Evolutionary conservation across 2,888 invertebrate species (phyloP).

Genomic region (Eugnorisma glareosa): DNA sequence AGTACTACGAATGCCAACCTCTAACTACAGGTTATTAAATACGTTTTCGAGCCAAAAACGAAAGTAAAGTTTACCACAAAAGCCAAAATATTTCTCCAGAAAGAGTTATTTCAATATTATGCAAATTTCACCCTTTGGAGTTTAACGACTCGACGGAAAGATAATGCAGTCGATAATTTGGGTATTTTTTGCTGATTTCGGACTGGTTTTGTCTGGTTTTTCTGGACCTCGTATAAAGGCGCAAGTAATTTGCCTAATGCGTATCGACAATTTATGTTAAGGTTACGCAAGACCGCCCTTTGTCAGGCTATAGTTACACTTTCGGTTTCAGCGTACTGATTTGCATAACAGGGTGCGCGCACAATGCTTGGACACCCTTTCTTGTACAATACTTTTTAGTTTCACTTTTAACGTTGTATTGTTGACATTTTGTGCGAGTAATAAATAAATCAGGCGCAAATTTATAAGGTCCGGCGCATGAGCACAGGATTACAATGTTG

Average conservation of each 20-base stretch:
- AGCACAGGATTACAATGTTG: conserved; percentile 82
- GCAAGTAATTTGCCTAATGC: conserved; percentile 86
- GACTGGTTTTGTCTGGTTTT: conserved; percentile 78
- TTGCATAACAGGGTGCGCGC: conserved; percentile 86
- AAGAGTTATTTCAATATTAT: conserved; percentile 80
- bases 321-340: conserved; percentile 89
- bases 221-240: conserved; percentile 76
- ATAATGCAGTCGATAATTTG: conserved; percentile 79
- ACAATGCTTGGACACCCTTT: conserved; percentile 87
- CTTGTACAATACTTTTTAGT: conserved; percentile 84
- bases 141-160: conserved; percentile 68
- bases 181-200: conserved; percentile 76
- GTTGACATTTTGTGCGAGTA: conserved; percentile 87
- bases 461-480: conserved; percentile 84
- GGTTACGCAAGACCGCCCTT: conserved; percentile 83
- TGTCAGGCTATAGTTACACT: conserved; percentile 80
- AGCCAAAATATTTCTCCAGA: conserved; percentile 85
- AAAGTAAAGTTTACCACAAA: conserved; percentile 87
- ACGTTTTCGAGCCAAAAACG: conserved; percentile 73
- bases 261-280: conserved; percentile 88
- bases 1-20: conserved; percentile 68
- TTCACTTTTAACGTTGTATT: conserved; percentile 88
- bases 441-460: conserved; percentile 89
- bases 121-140: conserved; percentile 82
- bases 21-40: conserved; percentile 73